These are phyloP conservation scores for Hydrolagus colliei DNA, from an alignment of 2,797 vertebrate species.

Conservation along the genomic window DNA sequence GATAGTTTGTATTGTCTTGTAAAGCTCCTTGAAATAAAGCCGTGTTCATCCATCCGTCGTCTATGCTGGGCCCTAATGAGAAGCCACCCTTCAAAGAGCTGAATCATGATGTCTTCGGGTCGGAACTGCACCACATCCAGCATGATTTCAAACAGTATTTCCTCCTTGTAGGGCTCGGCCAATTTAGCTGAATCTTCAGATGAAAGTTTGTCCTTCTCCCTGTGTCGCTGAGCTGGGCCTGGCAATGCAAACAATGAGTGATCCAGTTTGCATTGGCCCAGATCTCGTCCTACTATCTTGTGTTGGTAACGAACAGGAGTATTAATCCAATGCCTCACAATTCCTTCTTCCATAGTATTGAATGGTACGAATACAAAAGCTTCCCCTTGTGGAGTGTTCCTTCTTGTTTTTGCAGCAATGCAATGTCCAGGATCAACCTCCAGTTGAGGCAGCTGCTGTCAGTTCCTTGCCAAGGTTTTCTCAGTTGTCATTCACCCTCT, in stretches of 20 bases:
- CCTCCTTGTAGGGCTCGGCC: not conserved
- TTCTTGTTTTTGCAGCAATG: not conserved
- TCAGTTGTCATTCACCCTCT: constrained; percentile 2
- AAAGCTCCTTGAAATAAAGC: constrained; percentile 66
- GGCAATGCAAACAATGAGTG: constrained; percentile 64
- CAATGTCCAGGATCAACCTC: not conserved
- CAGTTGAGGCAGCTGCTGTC: not conserved
- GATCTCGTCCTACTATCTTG: constrained; percentile 48
- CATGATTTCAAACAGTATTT: constrained; percentile 55
- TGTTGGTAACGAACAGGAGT: constrained; percentile 60
- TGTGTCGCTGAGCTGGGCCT: constrained; percentile 46
- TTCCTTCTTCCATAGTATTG: constrained; percentile 57
- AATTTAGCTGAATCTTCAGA: not conserved
- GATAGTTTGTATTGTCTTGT: constrained; percentile 68
- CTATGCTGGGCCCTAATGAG: constrained; percentile 63
- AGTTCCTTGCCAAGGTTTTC: not conserved
- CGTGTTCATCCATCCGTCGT: constrained; percentile 71
- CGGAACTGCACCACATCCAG: constrained; percentile 73
- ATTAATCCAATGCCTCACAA: constrained; percentile 60
- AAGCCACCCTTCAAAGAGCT: constrained; percentile 72
- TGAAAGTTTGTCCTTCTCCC: not conserved
- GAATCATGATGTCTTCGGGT: constrained; percentile 72
- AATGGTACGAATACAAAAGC: not conserved
- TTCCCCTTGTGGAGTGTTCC: not conserved
- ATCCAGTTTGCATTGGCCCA: constrained; percentile 54